Evolutionary conservation across 2,888 invertebrate species (phyloP), one percentile per base, ranked within the genome.

Genomic region (Drosophila tripunctata): DNA sequence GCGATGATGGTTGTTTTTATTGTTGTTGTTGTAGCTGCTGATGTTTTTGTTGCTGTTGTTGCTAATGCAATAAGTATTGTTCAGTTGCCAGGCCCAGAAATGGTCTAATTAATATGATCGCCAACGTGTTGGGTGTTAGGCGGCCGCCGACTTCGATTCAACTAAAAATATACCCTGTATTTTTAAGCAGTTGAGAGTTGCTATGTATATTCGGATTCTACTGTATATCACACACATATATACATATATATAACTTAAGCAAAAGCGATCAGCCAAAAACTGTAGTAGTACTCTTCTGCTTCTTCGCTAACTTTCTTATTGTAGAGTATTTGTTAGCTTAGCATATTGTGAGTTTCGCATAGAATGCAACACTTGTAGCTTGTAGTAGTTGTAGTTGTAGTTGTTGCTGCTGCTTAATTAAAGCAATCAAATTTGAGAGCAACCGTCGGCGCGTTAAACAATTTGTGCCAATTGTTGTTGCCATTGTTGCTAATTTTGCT

Each of bases 341-440:
- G n/a, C n/a, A n/a, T n/a, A n/a, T n/a, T 41, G 5, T 41, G 10
- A 12, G 10, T 15, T 15, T 10, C 8, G 8, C 8, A 3, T 24
- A 24, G 15, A n/a, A 6, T 43, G 24, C 15, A 27, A 27, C 6
- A 43, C 43, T 43, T 27, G 17, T 17, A 24, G 24, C 43, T 43
- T 31, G 8, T 12, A 6, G 7, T 17, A 27, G 22, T 33, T 35
- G 35, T 41, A 35, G 22, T 19, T 12, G 21, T 6, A 33, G 30
- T 35, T 50, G 31, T 45, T 41, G 64, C 43, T 47, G 72, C 63
- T 68, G 74, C 72, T 87, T 87, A 86, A 81, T 86, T 84, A 84
- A 88, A 76, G 80, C 88, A 86, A 82, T 86, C 81, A 84, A 86
- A 86, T 78, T 78, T 67, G 57, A 67, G 74, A 72, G 74, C 72